Evolutionary conservation across 1,140 invertebrate genomes (phyloP).

Genomic region (Drosophila lacteicornis): DNA sequence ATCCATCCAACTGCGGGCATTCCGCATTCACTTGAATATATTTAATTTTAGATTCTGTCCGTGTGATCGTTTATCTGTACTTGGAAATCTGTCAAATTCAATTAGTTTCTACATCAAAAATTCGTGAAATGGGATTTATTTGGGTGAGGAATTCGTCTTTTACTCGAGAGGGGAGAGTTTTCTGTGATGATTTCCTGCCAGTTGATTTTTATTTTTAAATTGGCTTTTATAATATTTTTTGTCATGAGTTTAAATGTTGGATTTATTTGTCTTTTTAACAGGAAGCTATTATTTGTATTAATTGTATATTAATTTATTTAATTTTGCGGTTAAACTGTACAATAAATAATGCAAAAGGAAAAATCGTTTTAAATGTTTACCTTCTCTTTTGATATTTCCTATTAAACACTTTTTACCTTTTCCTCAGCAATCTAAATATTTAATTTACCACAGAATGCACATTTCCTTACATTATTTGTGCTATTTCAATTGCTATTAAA

Average conservation of each 20-base stretch:
- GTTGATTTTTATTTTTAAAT: slow-evolving; percentile 13
- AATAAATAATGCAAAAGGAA: neutral
- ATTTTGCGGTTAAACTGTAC: no score
- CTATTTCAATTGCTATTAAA: slow-evolving; percentile 3
- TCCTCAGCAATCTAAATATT: no score
- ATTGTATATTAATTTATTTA: no score
- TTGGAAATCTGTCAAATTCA: slow-evolving; percentile 51
- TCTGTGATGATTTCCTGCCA: slow-evolving; percentile 1
- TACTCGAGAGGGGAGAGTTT: neutral
- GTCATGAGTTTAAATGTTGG: neutral
- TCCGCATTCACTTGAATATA: slow-evolving; percentile 12
- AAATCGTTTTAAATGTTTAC: neutral
- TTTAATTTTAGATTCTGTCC: slow-evolving; percentile 48
- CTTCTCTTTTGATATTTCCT: neutral
- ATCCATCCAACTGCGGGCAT: slow-evolving; percentile 29
- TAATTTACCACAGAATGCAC: no score
- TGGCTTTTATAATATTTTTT: neutral
- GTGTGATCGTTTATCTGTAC: slow-evolving; percentile 39
- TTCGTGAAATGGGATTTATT: slow-evolving; percentile 33
- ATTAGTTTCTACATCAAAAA: slow-evolving; percentile 45
- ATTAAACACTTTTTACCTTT: neutral
- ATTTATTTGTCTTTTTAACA: neutral
- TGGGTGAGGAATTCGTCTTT: slow-evolving; percentile 1
- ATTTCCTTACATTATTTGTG: neutral
- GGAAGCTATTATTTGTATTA: neutral